These are phyloP conservation scores for Gavia stellata DNA, from an alignment of 2,113 vertebrate genomes.

Conservation along the genomic window DNA sequence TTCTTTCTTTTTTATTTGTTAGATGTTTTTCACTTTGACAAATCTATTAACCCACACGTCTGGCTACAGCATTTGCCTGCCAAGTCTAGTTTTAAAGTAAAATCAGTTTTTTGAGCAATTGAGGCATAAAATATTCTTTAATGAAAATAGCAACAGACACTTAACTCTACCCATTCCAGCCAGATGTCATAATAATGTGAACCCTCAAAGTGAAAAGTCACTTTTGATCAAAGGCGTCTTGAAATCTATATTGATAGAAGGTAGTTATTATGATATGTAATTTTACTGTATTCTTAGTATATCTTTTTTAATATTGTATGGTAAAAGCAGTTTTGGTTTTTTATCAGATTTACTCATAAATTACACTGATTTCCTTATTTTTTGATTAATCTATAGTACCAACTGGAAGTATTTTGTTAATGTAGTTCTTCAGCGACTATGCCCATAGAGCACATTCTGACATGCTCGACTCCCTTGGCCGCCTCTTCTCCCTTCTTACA, in stretches of 20 bases:
- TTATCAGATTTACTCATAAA: not conserved
- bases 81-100: constrained; percentile 7
- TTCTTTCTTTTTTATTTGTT: not conserved
- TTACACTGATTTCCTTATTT: not conserved
- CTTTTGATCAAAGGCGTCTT: constrained; percentile 6
- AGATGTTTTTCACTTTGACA: not conserved
- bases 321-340: not conserved
- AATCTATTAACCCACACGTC: not conserved
- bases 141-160: constrained; percentile 14
- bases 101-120: not conserved
- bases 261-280: not conserved
- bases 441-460: not conserved
- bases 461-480: not conserved
- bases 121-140: not conserved
- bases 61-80: not conserved
- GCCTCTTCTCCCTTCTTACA: not conserved
- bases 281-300: not conserved
- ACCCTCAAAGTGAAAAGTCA: not conserved
- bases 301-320: not conserved
- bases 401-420: not conserved
- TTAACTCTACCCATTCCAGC: constrained; percentile 27
- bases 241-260: not conserved
- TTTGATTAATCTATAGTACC: not conserved
- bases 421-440: not conserved
- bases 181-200: constrained; percentile 24